These are phyloP conservation scores for Drosophila merina DNA, from an alignment of 2,888 invertebrate species.

Conservation along the genomic window DNA sequence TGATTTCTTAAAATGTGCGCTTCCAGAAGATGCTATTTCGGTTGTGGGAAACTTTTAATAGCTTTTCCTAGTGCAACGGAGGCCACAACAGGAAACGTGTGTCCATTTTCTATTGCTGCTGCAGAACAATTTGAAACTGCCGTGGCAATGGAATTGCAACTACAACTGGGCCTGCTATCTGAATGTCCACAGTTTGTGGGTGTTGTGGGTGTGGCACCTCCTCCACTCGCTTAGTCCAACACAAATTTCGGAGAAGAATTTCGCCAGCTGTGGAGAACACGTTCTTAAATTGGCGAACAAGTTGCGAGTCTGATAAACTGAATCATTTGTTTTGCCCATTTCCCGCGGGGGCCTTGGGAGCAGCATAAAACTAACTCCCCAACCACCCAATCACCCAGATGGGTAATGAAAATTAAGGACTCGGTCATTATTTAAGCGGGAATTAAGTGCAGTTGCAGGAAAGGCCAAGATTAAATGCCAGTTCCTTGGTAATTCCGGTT, in stretches of 20 bases:
- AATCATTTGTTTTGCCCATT: constrained; percentile 4
- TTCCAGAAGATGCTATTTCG: no score
- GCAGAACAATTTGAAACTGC: constrained; percentile 43
- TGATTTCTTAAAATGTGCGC: no score
- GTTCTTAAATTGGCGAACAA: neutral
- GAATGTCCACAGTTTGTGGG: constrained; percentile 1
- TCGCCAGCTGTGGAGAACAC: neutral
- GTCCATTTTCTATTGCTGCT: constrained; percentile 36
- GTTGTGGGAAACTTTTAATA: neutral
- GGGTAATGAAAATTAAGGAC: constrained; percentile 32
- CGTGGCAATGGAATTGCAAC: constrained; percentile 41
- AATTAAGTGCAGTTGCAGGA: constrained; percentile 21
- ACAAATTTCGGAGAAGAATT: neutral
- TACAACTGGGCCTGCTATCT: constrained; percentile 21
- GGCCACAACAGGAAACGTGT: constrained; percentile 44
- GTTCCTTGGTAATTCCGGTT: neutral
- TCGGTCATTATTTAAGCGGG: constrained; percentile 18
- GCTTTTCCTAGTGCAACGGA: constrained; percentile 13
- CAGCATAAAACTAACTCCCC: neutral
- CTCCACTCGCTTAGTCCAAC: neutral
- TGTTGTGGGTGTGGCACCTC: no score
- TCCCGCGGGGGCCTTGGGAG: neutral
- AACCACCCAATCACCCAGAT: neutral
- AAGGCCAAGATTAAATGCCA: neutral
- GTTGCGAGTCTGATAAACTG: constrained; percentile 1